Conservation (phyloP, 2,113 vertebrate species). For the Antechinus stuartii region DNA sequence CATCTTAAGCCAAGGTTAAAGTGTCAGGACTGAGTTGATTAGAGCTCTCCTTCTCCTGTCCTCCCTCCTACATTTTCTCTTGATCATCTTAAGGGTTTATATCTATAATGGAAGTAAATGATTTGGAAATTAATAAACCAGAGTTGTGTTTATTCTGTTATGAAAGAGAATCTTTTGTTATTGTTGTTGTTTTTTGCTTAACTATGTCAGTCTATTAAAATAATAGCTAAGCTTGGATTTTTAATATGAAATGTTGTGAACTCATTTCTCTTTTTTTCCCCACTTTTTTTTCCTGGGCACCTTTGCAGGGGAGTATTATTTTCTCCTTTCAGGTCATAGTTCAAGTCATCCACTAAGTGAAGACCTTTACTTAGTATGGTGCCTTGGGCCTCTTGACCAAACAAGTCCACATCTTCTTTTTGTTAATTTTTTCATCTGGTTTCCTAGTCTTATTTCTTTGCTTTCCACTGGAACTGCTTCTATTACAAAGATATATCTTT, state of each 20-base stretch:
- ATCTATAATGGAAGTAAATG: neutral
- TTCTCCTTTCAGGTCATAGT: neutral
- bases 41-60: neutral
- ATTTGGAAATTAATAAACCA: constrained; percentile 47
- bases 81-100: neutral
- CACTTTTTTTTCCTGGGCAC: neutral
- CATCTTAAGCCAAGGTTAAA: neutral
- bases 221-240: constrained; percentile 23
- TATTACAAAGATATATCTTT: constrained; percentile 20
- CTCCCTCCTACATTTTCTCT: neutral
- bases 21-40: neutral
- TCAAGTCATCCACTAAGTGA: constrained; percentile 46
- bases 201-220: constrained; percentile 54
- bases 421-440: neutral
- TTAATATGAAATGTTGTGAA: neutral
- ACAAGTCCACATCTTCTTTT: constrained; percentile 26
- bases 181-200: neutral
- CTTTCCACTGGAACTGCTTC: neutral
- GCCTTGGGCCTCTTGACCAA: neutral
- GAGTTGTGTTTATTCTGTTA: constrained; percentile 41
- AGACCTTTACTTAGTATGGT: neutral
- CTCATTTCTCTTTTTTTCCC: neutral
- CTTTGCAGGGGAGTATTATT: neutral
- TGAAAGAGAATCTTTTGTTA: constrained; percentile 18
- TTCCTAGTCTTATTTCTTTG: neutral